A percentile compares a stretch with the other conserved stretches of the same genome.
phyloP scores from a whole-genome alignment of 2,113 vertebrate species.

The Phyllostomus hastatus region DNA sequence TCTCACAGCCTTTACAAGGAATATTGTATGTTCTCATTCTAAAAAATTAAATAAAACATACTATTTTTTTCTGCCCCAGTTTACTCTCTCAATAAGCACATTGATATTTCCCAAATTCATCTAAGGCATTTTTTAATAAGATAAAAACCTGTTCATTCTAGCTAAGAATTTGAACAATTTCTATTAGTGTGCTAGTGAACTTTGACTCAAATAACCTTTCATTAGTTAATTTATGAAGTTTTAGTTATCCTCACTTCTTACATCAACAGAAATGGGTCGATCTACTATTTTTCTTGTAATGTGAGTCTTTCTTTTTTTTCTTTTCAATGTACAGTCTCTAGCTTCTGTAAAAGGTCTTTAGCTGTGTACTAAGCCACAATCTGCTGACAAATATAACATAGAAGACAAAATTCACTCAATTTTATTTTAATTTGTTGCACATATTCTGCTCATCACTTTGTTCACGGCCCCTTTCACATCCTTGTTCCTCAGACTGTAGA shows the following conservation, averaged over 20 bases:
- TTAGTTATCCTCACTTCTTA: not conserved
- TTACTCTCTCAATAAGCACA: not conserved
- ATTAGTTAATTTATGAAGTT: not conserved
- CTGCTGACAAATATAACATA: not conserved
- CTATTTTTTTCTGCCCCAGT: not conserved
- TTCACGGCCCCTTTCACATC: constrained; percentile 23
- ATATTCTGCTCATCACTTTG: not conserved
- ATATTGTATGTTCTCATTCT: not conserved
- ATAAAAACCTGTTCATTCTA: not conserved
- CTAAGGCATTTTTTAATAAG: not conserved
- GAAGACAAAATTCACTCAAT: not conserved
- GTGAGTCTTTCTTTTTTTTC: not conserved
- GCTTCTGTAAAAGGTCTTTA: not conserved
- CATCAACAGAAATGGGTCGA: not conserved
- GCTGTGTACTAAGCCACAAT: rapidly evolving
- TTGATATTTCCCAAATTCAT: not conserved
- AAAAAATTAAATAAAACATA: not conserved
- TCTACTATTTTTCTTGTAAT: not conserved
- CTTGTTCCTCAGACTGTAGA: not conserved
- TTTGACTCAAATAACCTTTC: not conserved
- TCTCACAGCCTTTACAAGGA: no score
- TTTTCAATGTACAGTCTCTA: not conserved
- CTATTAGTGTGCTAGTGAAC: not conserved
- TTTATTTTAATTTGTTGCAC: not conserved
- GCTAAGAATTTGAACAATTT: not conserved